Conservation (phyloP, 2,888 invertebrate genomes). For the Sphecodes monilicornis region DNA sequence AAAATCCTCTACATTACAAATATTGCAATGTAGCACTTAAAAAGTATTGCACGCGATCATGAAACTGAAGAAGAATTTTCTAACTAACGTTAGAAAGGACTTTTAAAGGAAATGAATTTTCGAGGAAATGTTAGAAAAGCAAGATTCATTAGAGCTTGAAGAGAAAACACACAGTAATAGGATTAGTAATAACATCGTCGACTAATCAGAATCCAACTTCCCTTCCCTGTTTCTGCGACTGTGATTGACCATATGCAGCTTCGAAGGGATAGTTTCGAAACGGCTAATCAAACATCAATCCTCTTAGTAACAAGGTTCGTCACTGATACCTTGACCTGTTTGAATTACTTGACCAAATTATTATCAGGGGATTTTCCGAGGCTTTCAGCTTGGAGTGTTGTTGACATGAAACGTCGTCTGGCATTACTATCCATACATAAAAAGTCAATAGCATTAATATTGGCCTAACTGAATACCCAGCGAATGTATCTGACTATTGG, state of each 20-base stretch:
- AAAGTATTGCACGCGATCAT: background rate
- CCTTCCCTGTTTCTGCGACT: background rate
- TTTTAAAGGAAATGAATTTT: background rate
- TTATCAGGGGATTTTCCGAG: conserved; percentile 32
- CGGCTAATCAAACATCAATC: conserved; percentile 58
- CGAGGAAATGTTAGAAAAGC: background rate
- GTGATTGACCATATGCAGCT: conserved; percentile 1
- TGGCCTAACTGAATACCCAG: background rate
- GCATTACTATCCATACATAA: background rate
- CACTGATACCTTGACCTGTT: conserved; percentile 59
- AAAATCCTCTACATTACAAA: too few species aligned
- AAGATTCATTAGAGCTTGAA: background rate
- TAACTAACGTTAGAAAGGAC: background rate
- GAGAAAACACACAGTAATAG: background rate
- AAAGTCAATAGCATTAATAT: background rate
- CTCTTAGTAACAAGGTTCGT: conserved; percentile 23
- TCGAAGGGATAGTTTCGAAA: conserved; percentile 30
- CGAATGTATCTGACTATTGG: background rate
- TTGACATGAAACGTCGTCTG: background rate
- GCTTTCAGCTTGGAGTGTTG: background rate
- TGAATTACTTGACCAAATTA: conserved; percentile 49
- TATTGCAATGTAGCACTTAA: background rate
- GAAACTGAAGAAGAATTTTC: background rate
- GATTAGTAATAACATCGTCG: background rate
- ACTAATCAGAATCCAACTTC: background rate